Percentiles rank a stretch among this genome's conserved stretches.
Conservation (phyloP, 2,797 vertebrate species). For the Gymnopithys bicolor region DNA sequence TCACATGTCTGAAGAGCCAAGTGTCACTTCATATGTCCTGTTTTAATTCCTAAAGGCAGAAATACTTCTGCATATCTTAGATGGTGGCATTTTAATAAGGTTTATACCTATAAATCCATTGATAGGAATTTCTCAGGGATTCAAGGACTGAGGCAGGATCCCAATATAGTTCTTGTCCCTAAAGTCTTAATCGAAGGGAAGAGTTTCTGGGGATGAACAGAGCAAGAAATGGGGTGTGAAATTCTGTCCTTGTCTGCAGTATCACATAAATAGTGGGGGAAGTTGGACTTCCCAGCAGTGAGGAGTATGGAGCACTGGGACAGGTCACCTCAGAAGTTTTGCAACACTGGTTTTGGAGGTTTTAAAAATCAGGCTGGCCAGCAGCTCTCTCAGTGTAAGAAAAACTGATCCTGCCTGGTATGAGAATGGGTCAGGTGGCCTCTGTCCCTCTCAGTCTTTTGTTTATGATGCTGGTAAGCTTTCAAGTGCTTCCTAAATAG, state of each 20-base stretch:
- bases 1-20: neutral
- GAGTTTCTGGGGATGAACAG: neutral
- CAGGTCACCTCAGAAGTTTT: neutral
- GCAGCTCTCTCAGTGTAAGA: fast-evolving
- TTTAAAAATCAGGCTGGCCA: neutral
- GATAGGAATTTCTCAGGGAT: neutral
- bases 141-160: neutral
- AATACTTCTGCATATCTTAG: neutral
- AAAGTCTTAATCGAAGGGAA: neutral
- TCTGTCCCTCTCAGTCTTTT: neutral
- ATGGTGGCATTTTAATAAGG: neutral
- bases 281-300: neutral
- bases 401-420: neutral
- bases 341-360: neutral
- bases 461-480: neutral
- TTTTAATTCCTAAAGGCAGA: neutral
- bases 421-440: neutral
- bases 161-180: neutral
- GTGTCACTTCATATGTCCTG: neutral
- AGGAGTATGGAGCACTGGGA: neutral
- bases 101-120: neutral
- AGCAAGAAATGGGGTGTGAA: neutral
- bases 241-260: neutral
- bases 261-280: neutral
- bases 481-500: neutral